Evolutionary conservation across 1,140 invertebrate species (phyloP).

Genomic region (Lerema accius): DNA sequence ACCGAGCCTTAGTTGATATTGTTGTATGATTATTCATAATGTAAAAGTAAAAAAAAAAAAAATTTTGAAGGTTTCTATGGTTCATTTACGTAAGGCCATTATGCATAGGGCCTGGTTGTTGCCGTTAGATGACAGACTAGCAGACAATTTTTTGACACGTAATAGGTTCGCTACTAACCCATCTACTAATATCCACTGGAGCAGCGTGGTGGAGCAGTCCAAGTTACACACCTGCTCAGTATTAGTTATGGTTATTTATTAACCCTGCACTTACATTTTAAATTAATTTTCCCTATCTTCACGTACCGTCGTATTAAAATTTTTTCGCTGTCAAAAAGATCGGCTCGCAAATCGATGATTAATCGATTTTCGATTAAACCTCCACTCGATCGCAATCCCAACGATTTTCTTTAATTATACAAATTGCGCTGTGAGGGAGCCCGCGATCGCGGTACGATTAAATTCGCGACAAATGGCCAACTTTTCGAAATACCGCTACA

Average conservation of each 20-base stretch:
- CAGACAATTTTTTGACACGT: too few species aligned
- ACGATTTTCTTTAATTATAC: constrained; percentile 78
- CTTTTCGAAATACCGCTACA: constrained; percentile 61
- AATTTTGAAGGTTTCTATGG: too few species aligned
- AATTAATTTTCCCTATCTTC: background rate
- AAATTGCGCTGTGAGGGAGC: constrained; percentile 68
- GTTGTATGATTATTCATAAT: too few species aligned
- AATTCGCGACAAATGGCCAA: constrained; percentile 58
- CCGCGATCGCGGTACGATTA: constrained; percentile 47
- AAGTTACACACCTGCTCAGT: too few species aligned
- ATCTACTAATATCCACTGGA: too few species aligned
- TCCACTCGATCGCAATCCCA: constrained; percentile 61
- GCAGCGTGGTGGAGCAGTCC: too few species aligned
- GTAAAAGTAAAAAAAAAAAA: too few species aligned
- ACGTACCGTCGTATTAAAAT: constrained; percentile 9
- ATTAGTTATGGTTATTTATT: background rate
- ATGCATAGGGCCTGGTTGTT: too few species aligned
- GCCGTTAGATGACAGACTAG: too few species aligned
- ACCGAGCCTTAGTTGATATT: too few species aligned
- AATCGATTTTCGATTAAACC: constrained; percentile 57
- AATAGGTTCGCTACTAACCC: too few species aligned
- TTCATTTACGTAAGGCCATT: too few species aligned
- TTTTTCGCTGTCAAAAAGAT: constrained; percentile 24
- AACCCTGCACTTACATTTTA: background rate
- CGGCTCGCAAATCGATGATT: constrained; percentile 41